Base-by-base conservation (phyloP, 2,888 invertebrate species). In the Margaritifera margaritifera region DNA sequence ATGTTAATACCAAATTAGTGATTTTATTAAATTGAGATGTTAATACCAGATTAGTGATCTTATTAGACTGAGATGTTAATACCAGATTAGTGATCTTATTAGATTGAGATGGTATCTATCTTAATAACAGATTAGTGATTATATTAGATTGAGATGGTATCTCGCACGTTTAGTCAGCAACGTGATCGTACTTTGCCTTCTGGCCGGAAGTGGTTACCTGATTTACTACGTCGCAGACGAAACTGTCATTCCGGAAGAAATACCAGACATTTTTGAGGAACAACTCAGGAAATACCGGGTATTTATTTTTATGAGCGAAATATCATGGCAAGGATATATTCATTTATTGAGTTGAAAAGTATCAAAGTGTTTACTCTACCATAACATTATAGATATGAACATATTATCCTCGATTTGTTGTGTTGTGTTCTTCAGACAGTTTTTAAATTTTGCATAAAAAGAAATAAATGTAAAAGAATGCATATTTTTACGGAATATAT, bases 141-240 rank as follows among this genome's bases (percentile, higher is more conserved):
- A 19, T 69, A 66, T 15, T 51, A 80, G 80, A 62, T 56, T 71
- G 24, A 20, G 42, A 11, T 53, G 69, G 24, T 78, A 72, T 57
- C 20, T 68, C 4, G 74, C 72, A 5, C 67, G 81, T 42, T 11
- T 77, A 4, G 58, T 80, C 25, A 77, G 77, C 50, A 80, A 80
- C 55, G 63, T 77, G 3, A n/a, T 80, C 2, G 81, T 80, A 2
- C 56, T 84, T 2, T 77, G 64, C 8, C 56, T 84, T 19, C 71
- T 84, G n/a, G 84, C 74, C 19, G 84, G 81, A 1, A 84, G 84
- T 66, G 85, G 81, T 5, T 80, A 75, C 56, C 74, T 84, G n/a
- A 84, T 86, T 59, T 84, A 80, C 65, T 71, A 74, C 18, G 82
- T 85, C 20, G 81, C 82, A 5, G 57, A 79, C 11, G 59, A 65